A percentile compares a stretch with the other conserved stretches of the same genome.
These are phyloP conservation scores for Gnathonemus longibarbis DNA, from an alignment of 2,113 vertebrate species.

Conservation along the genomic window DNA sequence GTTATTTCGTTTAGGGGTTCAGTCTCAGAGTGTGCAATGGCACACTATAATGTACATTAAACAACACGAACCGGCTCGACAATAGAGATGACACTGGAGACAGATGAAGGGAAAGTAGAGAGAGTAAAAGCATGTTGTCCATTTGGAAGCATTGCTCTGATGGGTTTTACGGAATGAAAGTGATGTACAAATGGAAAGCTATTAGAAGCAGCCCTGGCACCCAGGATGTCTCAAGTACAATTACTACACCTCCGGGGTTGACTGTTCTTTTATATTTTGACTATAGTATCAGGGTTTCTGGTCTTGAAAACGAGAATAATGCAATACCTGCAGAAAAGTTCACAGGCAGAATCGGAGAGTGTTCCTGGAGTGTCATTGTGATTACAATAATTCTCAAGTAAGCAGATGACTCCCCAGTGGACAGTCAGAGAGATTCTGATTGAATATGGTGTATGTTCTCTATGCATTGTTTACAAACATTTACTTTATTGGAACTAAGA, in stretches of 20 bases:
- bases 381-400: background rate
- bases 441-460: background rate
- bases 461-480: background rate
- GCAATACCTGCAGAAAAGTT: background rate
- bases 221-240: background rate
- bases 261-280: background rate
- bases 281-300: background rate
- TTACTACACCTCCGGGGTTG: background rate
- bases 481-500: background rate
- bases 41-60: background rate
- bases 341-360: background rate
- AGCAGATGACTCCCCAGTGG: background rate
- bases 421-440: background rate
- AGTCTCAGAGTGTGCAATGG: background rate
- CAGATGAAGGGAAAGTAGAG: background rate
- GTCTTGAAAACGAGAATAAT: background rate
- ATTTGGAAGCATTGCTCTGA: background rate
- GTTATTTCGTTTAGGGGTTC: background rate
- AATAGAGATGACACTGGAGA: background rate
- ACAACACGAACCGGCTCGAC: background rate
- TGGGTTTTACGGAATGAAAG: background rate
- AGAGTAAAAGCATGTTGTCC: background rate
- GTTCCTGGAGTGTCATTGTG: background rate
- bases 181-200: conserved; percentile 15
- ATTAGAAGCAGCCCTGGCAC: conserved; percentile 6